Base-by-base conservation (phyloP, 2,797 vertebrate genomes). In the Typhlichthys subterraneus region DNA sequence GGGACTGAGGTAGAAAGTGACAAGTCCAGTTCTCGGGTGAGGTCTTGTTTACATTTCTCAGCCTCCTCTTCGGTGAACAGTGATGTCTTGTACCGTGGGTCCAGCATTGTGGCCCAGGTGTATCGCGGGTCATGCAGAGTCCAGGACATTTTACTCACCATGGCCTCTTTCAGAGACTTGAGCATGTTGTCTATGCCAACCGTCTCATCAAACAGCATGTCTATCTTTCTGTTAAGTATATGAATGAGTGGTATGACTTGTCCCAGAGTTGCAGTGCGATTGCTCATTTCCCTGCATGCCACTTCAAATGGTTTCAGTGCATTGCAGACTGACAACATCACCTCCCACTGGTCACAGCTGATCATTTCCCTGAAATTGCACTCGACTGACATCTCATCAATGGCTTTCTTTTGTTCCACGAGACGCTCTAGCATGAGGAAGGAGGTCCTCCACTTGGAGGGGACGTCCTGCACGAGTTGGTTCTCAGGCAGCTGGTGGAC, bases 101-200 rank as follows among this genome's bases (percentile, higher is more conserved):
- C 97, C 86, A 99, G 88, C 92, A 99, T 95, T 0, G 97, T 99
- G 42, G 98, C 97, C 85, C 97, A 97, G 75, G 94, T 91, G 82
- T 95, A 98, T 69, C 93, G 92, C 33, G 95, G 94, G 88, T 99
- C 96, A 0, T 93, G 94, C 84, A 99, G 95, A 0, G 93, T 93
- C 58, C 93, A 92, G 0, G 97, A 94, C 91, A 98, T 90, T 59
- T 92, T 93, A 91, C 94, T 94, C 59, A 95, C 95, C 95, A 98
- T 95, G 72, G 97, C 95, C 74, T 99, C 96, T 86, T 97, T 96
- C 33, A 98, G 86, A 19, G 94, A 96, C 77, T 93, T 95, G 13
- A 99, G 94, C 98, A 98, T 99, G 82, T 94, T 97, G 84, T 99
- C 97, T 48, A 99, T 98, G 78, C 98, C 97, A 92, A 97, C 95